Evolutionary conservation across 2,888 invertebrate genomes (phyloP), one percentile per base, ranked within the genome.

Genomic region (Sialis lutaria): DNA sequence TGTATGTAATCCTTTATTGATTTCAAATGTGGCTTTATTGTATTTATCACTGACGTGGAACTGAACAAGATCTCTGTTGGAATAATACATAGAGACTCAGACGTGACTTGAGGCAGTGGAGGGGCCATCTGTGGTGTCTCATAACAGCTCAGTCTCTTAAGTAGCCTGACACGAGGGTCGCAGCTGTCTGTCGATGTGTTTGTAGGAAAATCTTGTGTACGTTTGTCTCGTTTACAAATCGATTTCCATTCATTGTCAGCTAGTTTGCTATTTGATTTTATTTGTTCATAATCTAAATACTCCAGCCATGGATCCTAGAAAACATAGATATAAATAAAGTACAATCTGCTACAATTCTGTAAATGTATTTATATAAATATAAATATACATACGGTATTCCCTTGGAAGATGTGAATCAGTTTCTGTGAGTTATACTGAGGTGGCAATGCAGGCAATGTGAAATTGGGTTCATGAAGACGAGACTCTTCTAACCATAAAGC

Each of bases 401-500:
- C 75, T 57, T 72, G 73, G 48, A 85, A 68, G 35, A 86, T 69
- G 33, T 70, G 64, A 2, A 72, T 61, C 42, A 88, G 63, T 52
- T 77, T 72, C 48, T 72, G 71, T 6, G 79, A 71, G 61, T 80
- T 75, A 58, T 83, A 88, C 55, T 83, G 80, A 0, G 79, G 75
- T 6, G 87, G 84, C 39, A 87, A 64, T 34, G 79, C 74, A 33
- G 78, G 76, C 45, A 82, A 63, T 60, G 78, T 75, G 13, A 82
- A 61, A 42, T 73, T 72, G 1, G 74, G 65, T 56, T 79, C 79
- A 58, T 83, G 84, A 2, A 88, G 65, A 49, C 77, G 67, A 0
- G 81, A 78, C 57, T 88, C 88, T 58, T 87, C 84, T 48, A 88
- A 62, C 89, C 89, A 89, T 12, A 85, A 63, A 1, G 68, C 67